A percentile compares a stretch with the other conserved stretches of the same genome.
phyloP scores from a whole-genome alignment of 2,797 vertebrate species.

The Phoxinus dragarum region DNA sequence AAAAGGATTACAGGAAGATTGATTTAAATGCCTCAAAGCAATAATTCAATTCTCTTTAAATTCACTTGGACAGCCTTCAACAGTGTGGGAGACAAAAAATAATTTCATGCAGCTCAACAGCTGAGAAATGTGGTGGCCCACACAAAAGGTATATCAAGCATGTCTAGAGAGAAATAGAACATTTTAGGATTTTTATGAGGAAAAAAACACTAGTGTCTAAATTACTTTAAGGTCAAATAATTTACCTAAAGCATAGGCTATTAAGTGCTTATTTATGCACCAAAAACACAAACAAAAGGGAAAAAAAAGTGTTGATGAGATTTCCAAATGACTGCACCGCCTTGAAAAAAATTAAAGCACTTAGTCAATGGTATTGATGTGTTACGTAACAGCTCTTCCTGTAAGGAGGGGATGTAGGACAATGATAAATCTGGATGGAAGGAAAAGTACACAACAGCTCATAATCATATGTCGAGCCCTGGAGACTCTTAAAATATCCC shows the following conservation, averaged over 20 bases:
- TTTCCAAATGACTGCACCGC: slow-evolving; percentile 8
- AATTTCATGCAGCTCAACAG: slow-evolving; percentile 17
- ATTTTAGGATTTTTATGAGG: neutral
- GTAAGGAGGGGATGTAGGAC: slow-evolving; percentile 35
- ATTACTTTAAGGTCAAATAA: neutral
- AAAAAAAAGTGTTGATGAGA: neutral
- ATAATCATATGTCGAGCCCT: neutral
- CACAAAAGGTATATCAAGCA: slow-evolving; percentile 22
- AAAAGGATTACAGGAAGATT: slow-evolving; percentile 1
- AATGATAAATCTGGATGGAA: slow-evolving; percentile 41
- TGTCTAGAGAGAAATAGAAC: neutral
- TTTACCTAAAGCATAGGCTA: neutral
- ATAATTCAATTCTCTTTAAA: slow-evolving; percentile 34
- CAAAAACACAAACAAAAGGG: neutral
- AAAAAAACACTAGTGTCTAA: neutral
- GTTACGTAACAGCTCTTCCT: slow-evolving; percentile 56
- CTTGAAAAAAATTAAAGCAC: slow-evolving; percentile 36
- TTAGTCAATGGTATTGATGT: slow-evolving; percentile 31
- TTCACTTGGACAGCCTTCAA: slow-evolving; percentile 21
- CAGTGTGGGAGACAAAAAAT: slow-evolving; percentile 11
- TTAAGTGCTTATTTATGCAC: neutral
- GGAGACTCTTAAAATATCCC: slow-evolving; percentile 15
- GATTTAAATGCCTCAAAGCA: slow-evolving; percentile 38
- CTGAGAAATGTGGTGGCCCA: neutral
- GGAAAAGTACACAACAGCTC: neutral